Conservation (phyloP, 2,113 vertebrate genomes). For the Tapirus terrestris region DNA sequence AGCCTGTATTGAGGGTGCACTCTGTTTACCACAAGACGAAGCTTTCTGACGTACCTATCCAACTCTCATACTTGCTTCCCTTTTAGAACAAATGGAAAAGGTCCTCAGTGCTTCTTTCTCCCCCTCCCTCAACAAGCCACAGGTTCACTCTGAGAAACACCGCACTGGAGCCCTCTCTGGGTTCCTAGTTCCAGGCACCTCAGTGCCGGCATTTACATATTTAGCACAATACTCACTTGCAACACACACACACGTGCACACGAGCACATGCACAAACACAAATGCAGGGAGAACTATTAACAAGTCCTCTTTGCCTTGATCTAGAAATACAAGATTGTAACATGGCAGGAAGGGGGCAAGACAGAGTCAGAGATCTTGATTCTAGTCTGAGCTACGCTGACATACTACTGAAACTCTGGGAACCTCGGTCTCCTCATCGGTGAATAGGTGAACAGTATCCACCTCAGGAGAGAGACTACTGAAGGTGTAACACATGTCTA, state of each 20-base stretch:
- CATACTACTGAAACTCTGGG: rapidly evolving
- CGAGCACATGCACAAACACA: not conserved
- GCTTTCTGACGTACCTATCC: not conserved
- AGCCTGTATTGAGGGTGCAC: too few species aligned
- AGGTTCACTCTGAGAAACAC: not conserved
- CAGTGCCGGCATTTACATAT: not conserved
- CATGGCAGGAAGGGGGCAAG: not conserved
- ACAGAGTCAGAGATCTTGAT: not conserved
- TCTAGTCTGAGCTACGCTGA: not conserved
- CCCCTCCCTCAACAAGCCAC: not conserved
- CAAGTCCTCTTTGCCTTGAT: not conserved
- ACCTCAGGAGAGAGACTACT: not conserved
- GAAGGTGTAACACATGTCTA: not conserved
- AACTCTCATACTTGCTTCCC: not conserved
- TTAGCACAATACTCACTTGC: not conserved
- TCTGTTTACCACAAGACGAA: not conserved
- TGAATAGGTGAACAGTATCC: not conserved
- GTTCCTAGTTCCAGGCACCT: not conserved
- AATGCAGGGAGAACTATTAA: not conserved
- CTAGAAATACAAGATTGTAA: not conserved
- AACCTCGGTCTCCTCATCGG: not conserved
- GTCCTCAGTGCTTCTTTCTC: not conserved
- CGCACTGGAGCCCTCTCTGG: not conserved
- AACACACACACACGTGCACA: rapidly evolving
- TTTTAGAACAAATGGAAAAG: not conserved